Percentiles rank a stretch among this genome's conserved stretches.
phyloP scores from a whole-genome alignment of 23 tunicate genomes.

The Corella eumyota region DNA sequence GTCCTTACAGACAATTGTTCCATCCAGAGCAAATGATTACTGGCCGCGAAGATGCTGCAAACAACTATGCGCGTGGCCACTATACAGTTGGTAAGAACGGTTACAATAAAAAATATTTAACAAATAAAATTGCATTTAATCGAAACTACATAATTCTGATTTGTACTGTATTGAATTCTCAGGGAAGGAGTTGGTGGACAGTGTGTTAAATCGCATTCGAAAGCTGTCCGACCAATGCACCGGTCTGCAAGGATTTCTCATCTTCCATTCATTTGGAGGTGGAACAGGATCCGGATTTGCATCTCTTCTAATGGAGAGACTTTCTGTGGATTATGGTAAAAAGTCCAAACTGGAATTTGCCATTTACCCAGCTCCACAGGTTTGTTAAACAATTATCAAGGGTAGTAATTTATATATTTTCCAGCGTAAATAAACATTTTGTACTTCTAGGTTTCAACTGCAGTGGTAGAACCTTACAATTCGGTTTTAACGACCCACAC shows the following conservation, averaged over 20 bases:
- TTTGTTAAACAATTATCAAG: too few species aligned
- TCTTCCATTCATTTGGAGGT: too few species aligned
- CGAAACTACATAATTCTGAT: neutral
- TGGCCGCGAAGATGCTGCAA: too few species aligned
- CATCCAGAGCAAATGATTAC: too few species aligned
- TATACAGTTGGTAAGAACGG: too few species aligned
- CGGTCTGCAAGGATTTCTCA: slow-evolving; percentile 31
- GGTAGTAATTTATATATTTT: too few species aligned
- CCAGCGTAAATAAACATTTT: too few species aligned
- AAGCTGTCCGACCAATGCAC: slow-evolving; percentile 19
- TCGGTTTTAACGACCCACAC: neutral
- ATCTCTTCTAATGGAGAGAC: slow-evolving; percentile 25
- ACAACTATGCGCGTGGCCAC: too few species aligned
- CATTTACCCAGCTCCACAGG: slow-evolving; percentile 51
- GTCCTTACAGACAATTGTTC: too few species aligned
- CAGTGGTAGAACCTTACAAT: neutral
- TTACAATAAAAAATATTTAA: too few species aligned
- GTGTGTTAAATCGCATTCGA: slow-evolving; percentile 26
- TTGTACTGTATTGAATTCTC: too few species aligned
- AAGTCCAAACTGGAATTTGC: too few species aligned
- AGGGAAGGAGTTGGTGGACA: slow-evolving; percentile 26
- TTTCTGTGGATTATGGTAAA: slow-evolving; percentile 44
- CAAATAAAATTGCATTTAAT: neutral
- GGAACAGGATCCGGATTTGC: slow-evolving; percentile 31
- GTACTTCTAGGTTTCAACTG: neutral